Evolutionary conservation across 2,888 invertebrate species (phyloP), one percentile per base, ranked within the genome.

Genomic region (Ophioninae sp.): DNA sequence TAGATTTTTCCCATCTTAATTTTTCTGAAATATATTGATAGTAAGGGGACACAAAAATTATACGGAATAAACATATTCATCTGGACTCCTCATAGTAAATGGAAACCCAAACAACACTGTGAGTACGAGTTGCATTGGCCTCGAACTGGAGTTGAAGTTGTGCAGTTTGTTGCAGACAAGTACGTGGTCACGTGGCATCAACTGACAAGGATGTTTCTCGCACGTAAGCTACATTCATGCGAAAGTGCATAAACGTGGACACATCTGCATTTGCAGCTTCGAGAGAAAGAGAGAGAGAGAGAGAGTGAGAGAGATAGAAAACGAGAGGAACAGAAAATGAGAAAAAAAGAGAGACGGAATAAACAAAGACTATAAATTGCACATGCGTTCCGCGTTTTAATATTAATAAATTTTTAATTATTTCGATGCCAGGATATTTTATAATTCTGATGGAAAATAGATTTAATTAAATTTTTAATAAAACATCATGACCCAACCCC

Each of bases 351-450:
- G 44, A 44, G 44, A 44, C 10, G 13, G 44, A 44, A 65, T 64
- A 50, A 69, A 77, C 79, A 79, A 81, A 77, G 68, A 44, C 37
- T 44, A 30, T 20, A 62, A 10, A 30, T 41, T 30, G 2, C 44
- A 10, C 57, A 23, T 2, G 6, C 10, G 30, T 10, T 10, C 39
- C 50, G 20, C 61, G 39, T 70, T 75, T 39, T 7, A 75, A 72
- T 79, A 67, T 79, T 75, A 67, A 72, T 79, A n/a, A 75, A 75
- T 82, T 69, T 65, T 3, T 21, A 41, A 68, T 61, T 20, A 56
- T 59, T 64, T 73, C 17, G 70, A n/a, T 69, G 50, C 59, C 44
- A 59, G 68, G 73, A 56, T 56, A 59, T 44, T 44, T 44, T 44
- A 8, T 7, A 7, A 41, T 41, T 7, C 41, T 7, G 8, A 8